Conservation (phyloP, 2,113 vertebrate genomes). For the Pomatostomus ruficeps region DNA sequence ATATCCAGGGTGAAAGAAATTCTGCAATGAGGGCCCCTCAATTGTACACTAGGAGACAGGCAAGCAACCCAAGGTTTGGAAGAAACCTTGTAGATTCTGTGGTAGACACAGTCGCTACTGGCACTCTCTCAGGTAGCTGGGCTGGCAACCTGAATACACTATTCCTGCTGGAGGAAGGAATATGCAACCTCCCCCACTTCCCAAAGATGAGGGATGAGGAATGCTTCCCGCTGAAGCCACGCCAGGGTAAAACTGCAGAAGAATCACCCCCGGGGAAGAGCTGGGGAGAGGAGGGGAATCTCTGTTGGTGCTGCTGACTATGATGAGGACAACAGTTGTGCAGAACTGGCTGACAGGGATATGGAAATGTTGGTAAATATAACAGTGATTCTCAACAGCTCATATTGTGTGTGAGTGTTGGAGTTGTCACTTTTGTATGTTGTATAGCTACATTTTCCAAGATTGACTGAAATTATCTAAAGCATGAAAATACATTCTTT, state of each 20-base stretch:
- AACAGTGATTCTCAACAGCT: constrained; percentile 72
- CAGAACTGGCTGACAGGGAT: constrained; percentile 67
- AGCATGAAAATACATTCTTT: constrained; percentile 67
- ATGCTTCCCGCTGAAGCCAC: background rate
- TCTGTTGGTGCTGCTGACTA: constrained; percentile 64
- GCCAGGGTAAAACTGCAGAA: constrained; percentile 8
- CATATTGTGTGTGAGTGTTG: constrained; percentile 68
- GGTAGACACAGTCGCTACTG: background rate
- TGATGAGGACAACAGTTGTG: constrained; percentile 69
- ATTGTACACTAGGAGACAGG: background rate
- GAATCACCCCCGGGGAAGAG: background rate
- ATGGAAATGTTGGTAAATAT: constrained; percentile 73
- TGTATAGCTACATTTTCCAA: constrained; percentile 69
- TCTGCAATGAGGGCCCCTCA: background rate
- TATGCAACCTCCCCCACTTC: background rate
- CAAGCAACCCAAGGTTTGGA: background rate
- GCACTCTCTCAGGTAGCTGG: background rate
- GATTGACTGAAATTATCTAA: constrained; percentile 72
- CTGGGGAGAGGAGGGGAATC: constrained; percentile 32
- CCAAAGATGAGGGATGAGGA: background rate
- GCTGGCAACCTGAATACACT: background rate
- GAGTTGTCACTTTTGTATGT: constrained; percentile 68
- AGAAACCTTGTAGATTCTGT: background rate
- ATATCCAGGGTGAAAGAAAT: background rate
- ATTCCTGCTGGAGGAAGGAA: background rate